These are phyloP conservation scores for Griposia aprilina DNA, from an alignment of 2,888 invertebrate genomes.

Conservation along the genomic window DNA sequence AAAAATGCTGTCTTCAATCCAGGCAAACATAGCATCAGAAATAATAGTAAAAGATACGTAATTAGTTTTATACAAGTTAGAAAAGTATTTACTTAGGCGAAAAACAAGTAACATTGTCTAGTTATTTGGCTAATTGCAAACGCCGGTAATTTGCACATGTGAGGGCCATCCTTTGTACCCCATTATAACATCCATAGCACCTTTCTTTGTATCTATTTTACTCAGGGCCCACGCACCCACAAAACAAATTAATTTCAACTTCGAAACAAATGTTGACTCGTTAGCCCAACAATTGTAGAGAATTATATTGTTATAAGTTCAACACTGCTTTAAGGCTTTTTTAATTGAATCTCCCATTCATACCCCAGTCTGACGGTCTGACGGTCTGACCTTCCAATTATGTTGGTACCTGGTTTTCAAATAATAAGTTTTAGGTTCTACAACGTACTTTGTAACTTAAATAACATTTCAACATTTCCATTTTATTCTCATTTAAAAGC, in stretches of 20 bases:
- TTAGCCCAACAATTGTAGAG: slow-evolving; percentile 77
- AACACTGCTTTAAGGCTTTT: slow-evolving; percentile 64
- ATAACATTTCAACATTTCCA: slow-evolving; percentile 32
- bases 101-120: slow-evolving; percentile 51
- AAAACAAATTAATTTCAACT: slow-evolving; percentile 85
- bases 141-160: slow-evolving; percentile 79
- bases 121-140: slow-evolving; percentile 76
- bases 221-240: slow-evolving; percentile 74
- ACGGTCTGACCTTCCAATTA: slow-evolving; percentile 46
- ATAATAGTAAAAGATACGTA: background rate
- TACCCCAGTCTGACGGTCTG: slow-evolving; percentile 3
- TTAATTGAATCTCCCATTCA: slow-evolving; percentile 62
- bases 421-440: slow-evolving; percentile 35
- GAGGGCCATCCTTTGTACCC: slow-evolving; percentile 79
- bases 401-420: slow-evolving; percentile 29
- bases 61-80: background rate
- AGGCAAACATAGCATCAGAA: background rate
- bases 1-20: background rate
- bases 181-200: slow-evolving; percentile 86
- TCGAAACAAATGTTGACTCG: slow-evolving; percentile 82
- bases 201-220: slow-evolving; percentile 82
- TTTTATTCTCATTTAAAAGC: slow-evolving; percentile 42
- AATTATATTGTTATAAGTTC: slow-evolving; percentile 62
- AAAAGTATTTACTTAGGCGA: background rate
- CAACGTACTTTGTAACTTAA: slow-evolving; percentile 25